Evolutionary conservation across 2,113 vertebrate genomes (phyloP).

Genomic region (Mirza zaza): DNA sequence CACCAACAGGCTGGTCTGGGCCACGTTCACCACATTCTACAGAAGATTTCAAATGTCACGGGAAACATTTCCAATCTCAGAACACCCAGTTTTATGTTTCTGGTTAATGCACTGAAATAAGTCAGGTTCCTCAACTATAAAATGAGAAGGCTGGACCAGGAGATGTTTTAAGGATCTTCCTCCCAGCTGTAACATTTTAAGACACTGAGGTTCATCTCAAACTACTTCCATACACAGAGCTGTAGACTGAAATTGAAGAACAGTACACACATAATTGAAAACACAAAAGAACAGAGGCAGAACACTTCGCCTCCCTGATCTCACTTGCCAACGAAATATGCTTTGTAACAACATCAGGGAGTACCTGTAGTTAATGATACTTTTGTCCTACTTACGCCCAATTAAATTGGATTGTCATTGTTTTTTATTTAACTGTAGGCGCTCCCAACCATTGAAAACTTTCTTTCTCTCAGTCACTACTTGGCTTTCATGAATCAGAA

Average conservation of each 20-base stretch:
- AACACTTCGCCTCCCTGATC: not conserved
- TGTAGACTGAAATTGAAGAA: not conserved
- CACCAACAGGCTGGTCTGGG: not conserved
- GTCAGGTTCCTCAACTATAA: not conserved
- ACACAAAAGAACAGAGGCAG: not conserved
- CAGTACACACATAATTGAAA: not conserved
- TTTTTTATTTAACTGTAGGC: not conserved
- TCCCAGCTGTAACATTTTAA: not conserved
- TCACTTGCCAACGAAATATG: constrained; percentile 20
- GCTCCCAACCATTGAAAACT: not conserved
- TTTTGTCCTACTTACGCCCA: constrained; percentile 46
- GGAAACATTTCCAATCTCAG: not conserved
- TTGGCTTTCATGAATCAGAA: constrained; percentile 11
- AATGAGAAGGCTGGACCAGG: not conserved
- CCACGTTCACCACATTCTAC: not conserved
- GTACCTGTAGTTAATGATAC: not conserved
- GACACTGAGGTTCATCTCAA: not conserved
- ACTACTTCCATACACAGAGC: not conserved
- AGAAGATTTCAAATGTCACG: not conserved
- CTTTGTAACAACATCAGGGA: not conserved
- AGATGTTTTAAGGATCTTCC: not conserved
- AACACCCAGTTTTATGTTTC: not conserved
- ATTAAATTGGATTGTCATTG: not conserved
- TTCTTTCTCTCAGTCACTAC: not conserved
- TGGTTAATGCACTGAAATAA: not conserved